Evolutionary conservation across 2,797 vertebrate genomes (phyloP).

Genomic region (Pseudochaenichthys georgianus): DNA sequence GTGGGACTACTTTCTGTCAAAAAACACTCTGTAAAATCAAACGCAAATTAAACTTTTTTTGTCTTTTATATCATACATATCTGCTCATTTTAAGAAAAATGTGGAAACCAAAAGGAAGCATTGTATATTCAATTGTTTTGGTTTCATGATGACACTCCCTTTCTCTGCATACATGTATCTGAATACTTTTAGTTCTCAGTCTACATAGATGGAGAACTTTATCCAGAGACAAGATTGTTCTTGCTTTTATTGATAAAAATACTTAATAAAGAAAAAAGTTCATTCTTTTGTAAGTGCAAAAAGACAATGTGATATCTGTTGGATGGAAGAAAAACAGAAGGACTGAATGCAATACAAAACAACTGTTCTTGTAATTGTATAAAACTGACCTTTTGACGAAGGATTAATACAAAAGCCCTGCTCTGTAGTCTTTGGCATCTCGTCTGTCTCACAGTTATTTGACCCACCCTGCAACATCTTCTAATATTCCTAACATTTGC

Average conservation of each 20-base stretch:
- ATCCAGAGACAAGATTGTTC: neutral
- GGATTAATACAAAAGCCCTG: neutral
- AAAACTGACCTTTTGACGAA: slow-evolving; percentile 9
- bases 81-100: too few relatives aligned
- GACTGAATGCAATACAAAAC: too few relatives aligned
- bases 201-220: neutral
- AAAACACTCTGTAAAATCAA: neutral
- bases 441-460: neutral
- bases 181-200: neutral
- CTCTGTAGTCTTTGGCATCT: neutral
- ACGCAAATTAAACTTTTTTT: too few relatives aligned
- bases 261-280: too few relatives aligned
- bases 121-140: too few relatives aligned
- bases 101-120: too few relatives aligned
- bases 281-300: neutral
- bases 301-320: neutral
- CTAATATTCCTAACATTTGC: neutral
- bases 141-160: neutral
- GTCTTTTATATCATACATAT: too few relatives aligned
- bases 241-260: neutral
- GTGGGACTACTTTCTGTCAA: neutral
- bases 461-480: neutral
- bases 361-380: neutral
- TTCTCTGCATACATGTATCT: neutral
- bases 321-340: neutral